phyloP scores from a whole-genome alignment of 1,140 invertebrate species.

The Coenobita brevimanus region DNA sequence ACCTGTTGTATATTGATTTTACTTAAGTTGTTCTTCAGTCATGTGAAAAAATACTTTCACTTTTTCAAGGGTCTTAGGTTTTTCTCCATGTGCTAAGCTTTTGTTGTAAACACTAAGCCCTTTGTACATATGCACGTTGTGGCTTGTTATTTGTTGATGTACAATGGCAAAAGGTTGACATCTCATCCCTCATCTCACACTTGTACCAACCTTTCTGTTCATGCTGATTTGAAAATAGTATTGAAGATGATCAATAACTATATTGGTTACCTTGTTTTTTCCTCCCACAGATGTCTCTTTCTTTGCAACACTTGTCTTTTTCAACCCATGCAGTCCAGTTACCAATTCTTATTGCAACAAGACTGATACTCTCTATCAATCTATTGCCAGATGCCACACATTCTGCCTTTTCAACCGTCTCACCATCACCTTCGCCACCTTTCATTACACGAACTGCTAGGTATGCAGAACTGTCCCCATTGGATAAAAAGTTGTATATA shows the following conservation, averaged over 20 bases:
- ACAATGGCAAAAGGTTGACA: constrained; percentile 18
- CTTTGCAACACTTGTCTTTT: constrained; percentile 7
- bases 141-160: constrained; percentile 13
- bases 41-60: constrained; percentile 18
- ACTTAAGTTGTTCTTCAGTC: not conserved
- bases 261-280: constrained; percentile 14
- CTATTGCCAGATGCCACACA: no score
- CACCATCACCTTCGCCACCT: not conserved
- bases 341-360: constrained; percentile 7
- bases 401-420: not conserved
- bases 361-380: no score
- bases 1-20: constrained; percentile 4
- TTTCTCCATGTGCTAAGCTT: not conserved
- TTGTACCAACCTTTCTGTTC: not conserved
- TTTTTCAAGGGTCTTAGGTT: not conserved
- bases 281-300: not conserved
- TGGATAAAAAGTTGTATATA: not conserved
- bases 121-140: constrained; percentile 1
- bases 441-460: not conserved
- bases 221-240: no score
- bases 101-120: not conserved
- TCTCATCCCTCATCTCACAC: constrained; percentile 30
- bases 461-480: constrained; percentile 27
- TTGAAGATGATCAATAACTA: constrained; percentile 11
- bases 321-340: not conserved